Base-by-base conservation (phyloP, 2,888 invertebrate genomes). In the Crossocerus cetratus region DNA sequence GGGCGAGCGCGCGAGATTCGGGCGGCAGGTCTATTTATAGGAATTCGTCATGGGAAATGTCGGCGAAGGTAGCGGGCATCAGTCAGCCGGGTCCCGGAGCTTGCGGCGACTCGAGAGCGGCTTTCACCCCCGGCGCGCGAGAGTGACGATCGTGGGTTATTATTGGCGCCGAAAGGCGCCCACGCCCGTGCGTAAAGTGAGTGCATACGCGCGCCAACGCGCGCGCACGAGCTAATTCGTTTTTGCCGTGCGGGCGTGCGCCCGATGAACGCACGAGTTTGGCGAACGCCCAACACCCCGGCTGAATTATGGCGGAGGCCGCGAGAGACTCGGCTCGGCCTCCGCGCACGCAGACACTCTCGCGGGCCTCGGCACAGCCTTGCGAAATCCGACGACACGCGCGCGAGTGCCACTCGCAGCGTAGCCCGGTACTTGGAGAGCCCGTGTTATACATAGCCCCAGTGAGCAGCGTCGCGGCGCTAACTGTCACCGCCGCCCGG, bases 191-290 rank as follows among this genome's bases (percentile, higher is more conserved):
- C 71, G 77, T 79, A 82, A 83, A 49, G 76, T 72, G 79, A 76
- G 70, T 63, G 74, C 78, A 69, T 49, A 60, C 68, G 71, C 69
- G 77, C 74, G 74, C 75, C 66, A 63, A 82, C 84, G 77, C 80
- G 70, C 72, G 67, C 66, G 72, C 72, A 74, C 69, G 75, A 81
- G 76, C 80, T 76, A 83, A 84, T 81, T 84, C 83, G 85, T 79
- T 85, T 85, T 85, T 84, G 84, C 72, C 81, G 75, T 79, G 75
- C 74, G 72, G 73, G 77, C 65, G 74, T 74, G 60, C 72, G 62
- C 56, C 70, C 72, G 62, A 32, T 32, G 32, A 76, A 81, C 78
- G 73, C 67, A 72, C 76, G 74, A 74, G 67, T 74, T 77, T 85
- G 85, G 84, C 81, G 63, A 75, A 67, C 73, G 78, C 75, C 85